A percentile compares a stretch with the other conserved stretches of the same genome.
These are phyloP conservation scores for Trogon melanurus DNA, from an alignment of 2,113 vertebrate genomes.

Conservation along the genomic window DNA sequence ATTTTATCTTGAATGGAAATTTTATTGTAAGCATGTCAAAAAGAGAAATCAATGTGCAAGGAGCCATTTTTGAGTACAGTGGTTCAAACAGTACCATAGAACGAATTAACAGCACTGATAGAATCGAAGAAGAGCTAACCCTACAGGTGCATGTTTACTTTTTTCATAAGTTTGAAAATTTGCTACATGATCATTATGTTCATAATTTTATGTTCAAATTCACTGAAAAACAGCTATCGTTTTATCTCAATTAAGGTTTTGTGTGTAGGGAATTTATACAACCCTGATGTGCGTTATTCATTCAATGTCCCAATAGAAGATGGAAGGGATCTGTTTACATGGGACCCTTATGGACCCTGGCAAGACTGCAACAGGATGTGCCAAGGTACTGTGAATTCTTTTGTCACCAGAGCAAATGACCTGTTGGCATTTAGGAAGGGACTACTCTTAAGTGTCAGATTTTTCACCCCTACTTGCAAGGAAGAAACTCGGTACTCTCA, in stretches of 20 bases:
- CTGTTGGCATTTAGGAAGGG: not conserved
- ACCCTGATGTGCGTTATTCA: constrained; percentile 92
- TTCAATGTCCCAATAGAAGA: constrained; percentile 91
- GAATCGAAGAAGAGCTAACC: constrained; percentile 87
- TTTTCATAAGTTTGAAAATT: not conserved
- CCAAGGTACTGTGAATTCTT: constrained; percentile 81
- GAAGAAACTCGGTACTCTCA: not conserved
- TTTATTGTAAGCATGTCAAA: constrained; percentile 97
- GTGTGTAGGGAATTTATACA: constrained; percentile 95
- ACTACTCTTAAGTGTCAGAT: not conserved
- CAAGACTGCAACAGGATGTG: constrained; percentile 91
- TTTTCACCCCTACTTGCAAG: not conserved
- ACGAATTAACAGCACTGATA: constrained; percentile 93
- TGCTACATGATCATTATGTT: not conserved
- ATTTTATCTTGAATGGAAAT: constrained; percentile 94
- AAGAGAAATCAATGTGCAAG: constrained; percentile 89
- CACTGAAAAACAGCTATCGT: constrained; percentile 51
- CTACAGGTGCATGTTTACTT: constrained; percentile 83
- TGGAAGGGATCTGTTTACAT: constrained; percentile 84
- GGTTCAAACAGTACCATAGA: constrained; percentile 91
- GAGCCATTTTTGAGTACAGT: constrained; percentile 91
- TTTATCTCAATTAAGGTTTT: constrained; percentile 85
- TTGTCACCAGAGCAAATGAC: not conserved
- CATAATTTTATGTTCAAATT: constrained; percentile 1
- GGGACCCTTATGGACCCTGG: constrained; percentile 91